Percentiles rank a stretch among this genome's conserved stretches.
phyloP scores from a whole-genome alignment of 2,113 vertebrate species.

The Thinocorus orbignyianus region DNA sequence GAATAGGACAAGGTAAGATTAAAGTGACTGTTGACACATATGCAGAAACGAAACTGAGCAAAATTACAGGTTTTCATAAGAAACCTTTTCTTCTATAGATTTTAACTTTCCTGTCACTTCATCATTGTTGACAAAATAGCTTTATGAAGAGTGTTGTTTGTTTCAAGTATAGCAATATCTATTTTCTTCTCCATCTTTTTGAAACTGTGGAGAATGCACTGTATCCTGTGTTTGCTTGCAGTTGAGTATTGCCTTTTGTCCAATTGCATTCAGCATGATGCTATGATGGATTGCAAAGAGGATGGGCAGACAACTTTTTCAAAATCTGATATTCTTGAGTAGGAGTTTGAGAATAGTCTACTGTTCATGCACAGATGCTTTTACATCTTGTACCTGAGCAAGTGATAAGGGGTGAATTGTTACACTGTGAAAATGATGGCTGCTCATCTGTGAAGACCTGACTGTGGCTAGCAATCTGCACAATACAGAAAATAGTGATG shows the following conservation, averaged over 20 bases:
- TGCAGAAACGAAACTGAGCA: neutral
- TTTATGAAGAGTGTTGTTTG: neutral
- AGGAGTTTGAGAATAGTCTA: neutral
- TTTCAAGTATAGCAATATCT: neutral
- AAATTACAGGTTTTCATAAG: neutral
- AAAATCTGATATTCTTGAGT: neutral
- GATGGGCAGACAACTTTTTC: neutral
- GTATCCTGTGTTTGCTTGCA: neutral
- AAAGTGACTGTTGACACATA: neutral
- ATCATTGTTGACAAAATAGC: neutral
- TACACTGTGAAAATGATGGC: neutral
- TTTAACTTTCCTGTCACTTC: neutral
- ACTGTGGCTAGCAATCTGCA: neutral
- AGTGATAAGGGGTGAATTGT: neutral
- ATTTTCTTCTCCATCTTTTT: neutral
- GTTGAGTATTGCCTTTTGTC: neutral
- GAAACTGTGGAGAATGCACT: neutral
- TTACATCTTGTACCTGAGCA: neutral
- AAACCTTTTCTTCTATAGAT: neutral
- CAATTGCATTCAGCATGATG: neutral
- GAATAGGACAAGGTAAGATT: neutral
- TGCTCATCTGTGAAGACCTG: neutral
- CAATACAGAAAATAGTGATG: neutral
- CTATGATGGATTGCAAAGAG: neutral
- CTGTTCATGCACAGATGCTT: accelerated